Evolutionary conservation across 2,888 invertebrate species (phyloP).

Genomic region (Anagyrus pseudococci): DNA sequence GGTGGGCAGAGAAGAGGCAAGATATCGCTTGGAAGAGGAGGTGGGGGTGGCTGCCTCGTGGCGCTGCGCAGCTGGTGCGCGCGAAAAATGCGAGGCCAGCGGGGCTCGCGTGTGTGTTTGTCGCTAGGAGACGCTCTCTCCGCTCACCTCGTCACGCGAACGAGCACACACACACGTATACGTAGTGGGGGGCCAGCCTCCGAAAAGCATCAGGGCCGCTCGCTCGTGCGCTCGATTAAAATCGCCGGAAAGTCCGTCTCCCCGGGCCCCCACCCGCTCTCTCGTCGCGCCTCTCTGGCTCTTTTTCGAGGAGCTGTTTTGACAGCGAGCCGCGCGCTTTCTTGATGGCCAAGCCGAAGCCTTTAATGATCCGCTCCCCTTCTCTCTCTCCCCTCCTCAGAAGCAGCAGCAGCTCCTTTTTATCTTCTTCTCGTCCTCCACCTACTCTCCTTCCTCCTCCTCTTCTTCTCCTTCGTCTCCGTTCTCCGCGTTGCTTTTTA

Average conservation of each 20-base stretch:
- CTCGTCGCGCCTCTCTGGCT: background rate
- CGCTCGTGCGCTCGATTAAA: slow-evolving; percentile 26
- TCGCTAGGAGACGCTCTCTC: background rate
- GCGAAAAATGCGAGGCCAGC: slow-evolving; percentile 19
- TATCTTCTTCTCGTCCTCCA: too few relatives aligned
- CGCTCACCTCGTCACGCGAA: background rate
- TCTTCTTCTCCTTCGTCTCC: background rate
- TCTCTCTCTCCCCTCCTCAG: too few relatives aligned
- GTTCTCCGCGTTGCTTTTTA: too few relatives aligned
- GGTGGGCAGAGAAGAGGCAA: background rate
- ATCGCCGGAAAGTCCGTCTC: slow-evolving; percentile 16
- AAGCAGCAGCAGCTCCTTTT: too few relatives aligned
- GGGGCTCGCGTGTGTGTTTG: background rate
- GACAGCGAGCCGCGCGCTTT: slow-evolving; percentile 2
- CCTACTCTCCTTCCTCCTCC: background rate
- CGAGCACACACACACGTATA: background rate
- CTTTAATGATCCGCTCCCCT: too few relatives aligned
- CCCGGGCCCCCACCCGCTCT: background rate
- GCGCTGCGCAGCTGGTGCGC: slow-evolving; percentile 25
- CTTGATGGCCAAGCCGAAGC: background rate
- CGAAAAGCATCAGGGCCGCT: background rate
- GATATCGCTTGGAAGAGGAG: background rate
- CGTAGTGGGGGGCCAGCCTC: background rate
- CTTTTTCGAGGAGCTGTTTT: background rate
- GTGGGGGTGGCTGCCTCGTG: background rate